A percentile compares a stretch with the other conserved stretches of the same genome.
Conservation (phyloP, 1,140 invertebrate species). For the Tribolium castaneum region DNA sequence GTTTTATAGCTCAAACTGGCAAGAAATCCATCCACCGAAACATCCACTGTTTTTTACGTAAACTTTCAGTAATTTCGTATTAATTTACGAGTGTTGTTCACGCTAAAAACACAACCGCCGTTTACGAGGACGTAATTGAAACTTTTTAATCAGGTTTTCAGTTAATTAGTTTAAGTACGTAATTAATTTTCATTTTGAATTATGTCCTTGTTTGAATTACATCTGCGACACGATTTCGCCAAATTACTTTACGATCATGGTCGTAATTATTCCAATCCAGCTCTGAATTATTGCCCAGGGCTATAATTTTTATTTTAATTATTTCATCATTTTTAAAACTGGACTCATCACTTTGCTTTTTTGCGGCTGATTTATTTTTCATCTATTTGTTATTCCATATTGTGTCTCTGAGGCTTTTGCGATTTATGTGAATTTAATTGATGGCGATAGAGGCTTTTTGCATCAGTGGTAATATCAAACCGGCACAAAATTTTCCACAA, state of each 20-base stretch:
- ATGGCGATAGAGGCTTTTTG: too few relatives aligned
- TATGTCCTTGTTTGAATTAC: constrained; percentile 26
- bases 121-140: constrained; percentile 21
- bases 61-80: constrained; percentile 32
- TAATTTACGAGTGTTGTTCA: constrained; percentile 35
- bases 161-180: constrained; percentile 33
- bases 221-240: constrained; percentile 5
- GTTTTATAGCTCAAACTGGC: background rate
- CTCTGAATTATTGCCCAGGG: background rate
- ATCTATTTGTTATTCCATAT: too few relatives aligned
- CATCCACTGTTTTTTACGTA: constrained; percentile 16
- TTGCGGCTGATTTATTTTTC: too few relatives aligned
- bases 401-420: too few relatives aligned
- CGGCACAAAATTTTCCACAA: too few relatives aligned
- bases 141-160: constrained; percentile 34
- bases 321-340: background rate
- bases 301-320: background rate
- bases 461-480: too few relatives aligned
- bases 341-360: too few relatives aligned
- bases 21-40: background rate
- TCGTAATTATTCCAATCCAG: background rate
- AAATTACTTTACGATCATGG: background rate
- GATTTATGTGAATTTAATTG: too few relatives aligned
- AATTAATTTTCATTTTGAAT: constrained; percentile 35
- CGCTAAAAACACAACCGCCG: constrained; percentile 26